phyloP scores from a whole-genome alignment of 2,113 vertebrate species.

The Cervus canadensis region DNA sequence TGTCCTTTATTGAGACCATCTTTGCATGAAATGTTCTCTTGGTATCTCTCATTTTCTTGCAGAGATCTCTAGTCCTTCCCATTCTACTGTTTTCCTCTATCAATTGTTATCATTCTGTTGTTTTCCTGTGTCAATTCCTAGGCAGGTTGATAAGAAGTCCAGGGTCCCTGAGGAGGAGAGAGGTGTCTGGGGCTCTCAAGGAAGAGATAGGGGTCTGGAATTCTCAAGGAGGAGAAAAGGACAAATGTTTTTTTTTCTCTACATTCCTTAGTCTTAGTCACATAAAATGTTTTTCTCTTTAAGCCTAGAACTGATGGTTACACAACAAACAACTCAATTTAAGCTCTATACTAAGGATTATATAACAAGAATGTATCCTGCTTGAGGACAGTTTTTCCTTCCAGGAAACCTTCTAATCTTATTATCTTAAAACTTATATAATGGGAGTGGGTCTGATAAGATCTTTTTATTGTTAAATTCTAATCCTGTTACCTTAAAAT shows the following conservation, averaged over 20 bases:
- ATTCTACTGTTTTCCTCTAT: neutral
- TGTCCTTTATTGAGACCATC: neutral
- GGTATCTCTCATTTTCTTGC: neutral
- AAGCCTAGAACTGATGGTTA: neutral
- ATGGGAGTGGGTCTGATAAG: neutral
- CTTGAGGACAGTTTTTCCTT: neutral
- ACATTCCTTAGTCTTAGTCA: neutral
- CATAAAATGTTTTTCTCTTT: neutral
- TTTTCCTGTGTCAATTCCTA: neutral
- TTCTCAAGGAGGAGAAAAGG: neutral
- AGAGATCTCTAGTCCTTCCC: neutral
- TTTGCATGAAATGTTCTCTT: neutral
- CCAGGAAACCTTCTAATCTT: neutral
- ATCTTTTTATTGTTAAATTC: neutral
- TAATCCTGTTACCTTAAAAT: neutral
- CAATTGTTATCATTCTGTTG: neutral
- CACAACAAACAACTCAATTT: neutral
- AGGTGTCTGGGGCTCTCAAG: neutral
- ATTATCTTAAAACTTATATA: neutral
- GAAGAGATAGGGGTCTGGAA: neutral
- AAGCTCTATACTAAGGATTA: neutral
- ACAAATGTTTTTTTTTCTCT: neutral
- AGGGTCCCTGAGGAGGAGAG: neutral
- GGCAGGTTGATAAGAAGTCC: neutral
- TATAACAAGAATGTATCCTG: neutral